Base-by-base conservation (phyloP, 2,888 invertebrate species). In the Lycia hirtaria region DNA sequence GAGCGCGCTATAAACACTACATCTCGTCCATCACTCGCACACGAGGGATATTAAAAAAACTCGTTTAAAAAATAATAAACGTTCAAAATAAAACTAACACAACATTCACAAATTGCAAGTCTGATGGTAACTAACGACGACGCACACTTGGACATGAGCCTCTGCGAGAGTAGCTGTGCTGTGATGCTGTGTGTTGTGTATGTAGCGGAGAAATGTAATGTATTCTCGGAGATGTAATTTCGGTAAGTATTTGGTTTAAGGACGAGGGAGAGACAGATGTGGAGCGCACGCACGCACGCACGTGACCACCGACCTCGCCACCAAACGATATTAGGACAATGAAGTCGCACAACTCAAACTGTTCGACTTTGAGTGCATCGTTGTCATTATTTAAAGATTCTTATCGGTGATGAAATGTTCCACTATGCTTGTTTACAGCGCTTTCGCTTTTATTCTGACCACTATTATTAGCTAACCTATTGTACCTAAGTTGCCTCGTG, bases 281-380 rank as follows among this genome's bases (percentile, higher is more conserved):
- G 28, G 30, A n/a, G 5, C 30, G n/a, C 12, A 30, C 30, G 20
- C 4, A n/a, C n/a, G n/a, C 12, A 22, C 22, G 5, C 41, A 40
- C 24, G 50, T 33, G 41, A 40, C 30, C 20, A n/a, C n/a, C 19
- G 30, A 22, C 20, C 17, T 14, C 32, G 41, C 50, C 35, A 43
- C n/a, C n/a, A 43, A 44, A 51, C 51, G 20, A 22, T 30, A 57
- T 52, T 57, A 48, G 41, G 51, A 41, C 40, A 33, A 45, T 51
- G 9, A 24, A 4, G 24, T 24, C 5, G 9, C 24, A 24, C n/a
- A 2, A 24, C 9, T 24, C 9, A 24, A 24, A 24, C 1, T 24
- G 3, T 5, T 24, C 9, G 9, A 7, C 5, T 24, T 5, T 24
- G 1, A 24, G 24, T 3, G 3, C 9, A 24, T 24, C 9, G 5